phyloP scores from a whole-genome alignment of 2,888 invertebrate genomes.

The Fragum whitleyi region DNA sequence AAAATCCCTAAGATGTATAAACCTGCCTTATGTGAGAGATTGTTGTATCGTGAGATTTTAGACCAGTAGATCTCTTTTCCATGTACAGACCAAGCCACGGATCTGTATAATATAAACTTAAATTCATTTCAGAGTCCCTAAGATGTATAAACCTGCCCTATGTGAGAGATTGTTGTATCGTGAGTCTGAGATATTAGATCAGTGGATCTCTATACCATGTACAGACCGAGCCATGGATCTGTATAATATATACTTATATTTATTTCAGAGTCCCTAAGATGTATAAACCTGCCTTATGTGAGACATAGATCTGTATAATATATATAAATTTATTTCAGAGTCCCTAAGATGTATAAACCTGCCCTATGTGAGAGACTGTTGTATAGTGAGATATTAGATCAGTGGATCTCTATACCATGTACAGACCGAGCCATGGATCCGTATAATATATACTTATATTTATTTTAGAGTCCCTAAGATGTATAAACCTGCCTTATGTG shows the following conservation, averaged over 20 bases:
- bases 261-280: not conserved
- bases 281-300: not conserved
- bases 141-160: conserved; percentile 95
- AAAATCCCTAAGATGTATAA: conserved; percentile 1
- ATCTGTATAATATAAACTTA: too few species aligned
- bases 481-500: not conserved
- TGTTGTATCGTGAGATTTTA: conserved; percentile 92
- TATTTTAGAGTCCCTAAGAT: not conserved
- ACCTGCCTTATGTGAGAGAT: conserved; percentile 84
- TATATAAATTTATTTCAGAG: too few species aligned
- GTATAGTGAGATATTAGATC: conserved; percentile 94
- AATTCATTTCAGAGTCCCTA: conserved; percentile 88
- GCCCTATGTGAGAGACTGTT: conserved; percentile 91
- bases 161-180: conserved; percentile 91
- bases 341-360: conserved; percentile 96
- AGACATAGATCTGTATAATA: too few species aligned
- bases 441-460: too few species aligned
- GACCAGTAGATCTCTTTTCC: conserved; percentile 85
- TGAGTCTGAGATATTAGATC: conserved; percentile 94
- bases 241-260: too few species aligned
- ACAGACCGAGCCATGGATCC: conserved; percentile 93
- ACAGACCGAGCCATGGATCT: conserved; percentile 93
- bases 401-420: conserved; percentile 92
- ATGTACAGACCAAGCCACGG: too few species aligned
- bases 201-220: conserved; percentile 92